These are phyloP conservation scores for Drosophila austrosaltans DNA, from an alignment of 2,888 invertebrate genomes.

Conservation along the genomic window DNA sequence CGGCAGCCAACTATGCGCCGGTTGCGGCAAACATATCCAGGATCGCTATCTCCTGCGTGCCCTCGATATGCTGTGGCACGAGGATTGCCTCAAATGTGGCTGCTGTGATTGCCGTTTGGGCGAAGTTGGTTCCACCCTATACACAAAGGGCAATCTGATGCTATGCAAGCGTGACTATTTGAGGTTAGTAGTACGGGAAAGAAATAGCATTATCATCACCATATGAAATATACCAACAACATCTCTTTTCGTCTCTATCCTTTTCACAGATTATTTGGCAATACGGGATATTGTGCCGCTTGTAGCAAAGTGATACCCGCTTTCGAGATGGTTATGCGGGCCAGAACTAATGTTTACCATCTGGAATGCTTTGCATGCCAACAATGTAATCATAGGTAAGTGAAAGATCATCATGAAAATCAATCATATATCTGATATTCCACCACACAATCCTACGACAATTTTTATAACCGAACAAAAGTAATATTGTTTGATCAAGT, in stretches of 20 bases:
- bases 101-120: conserved; percentile 98
- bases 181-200: conserved; percentile 85
- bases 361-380: conserved; percentile 99
- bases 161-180: conserved; percentile 98
- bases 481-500: no score
- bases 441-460: no score
- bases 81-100: conserved; percentile 98
- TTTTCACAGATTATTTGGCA: conserved; percentile 92
- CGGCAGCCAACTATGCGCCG: conserved; percentile 92
- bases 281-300: conserved; percentile 97
- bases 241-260: neutral
- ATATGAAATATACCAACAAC: neutral
- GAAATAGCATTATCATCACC: no score
- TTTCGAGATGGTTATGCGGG: conserved; percentile 99
- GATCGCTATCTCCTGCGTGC: conserved; percentile 96
- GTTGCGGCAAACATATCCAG: conserved; percentile 96
- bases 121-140: conserved; percentile 97
- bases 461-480: no score
- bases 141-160: conserved; percentile 97
- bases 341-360: conserved; percentile 98
- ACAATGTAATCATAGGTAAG: conserved; percentile 98
- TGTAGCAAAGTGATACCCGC: conserved; percentile 99
- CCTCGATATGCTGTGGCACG: conserved; percentile 97
- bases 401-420: conserved; percentile 6
- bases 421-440: no score